Evolutionary conservation across 2,797 vertebrate species (phyloP).

Genomic region (Xenentodon cancila): DNA sequence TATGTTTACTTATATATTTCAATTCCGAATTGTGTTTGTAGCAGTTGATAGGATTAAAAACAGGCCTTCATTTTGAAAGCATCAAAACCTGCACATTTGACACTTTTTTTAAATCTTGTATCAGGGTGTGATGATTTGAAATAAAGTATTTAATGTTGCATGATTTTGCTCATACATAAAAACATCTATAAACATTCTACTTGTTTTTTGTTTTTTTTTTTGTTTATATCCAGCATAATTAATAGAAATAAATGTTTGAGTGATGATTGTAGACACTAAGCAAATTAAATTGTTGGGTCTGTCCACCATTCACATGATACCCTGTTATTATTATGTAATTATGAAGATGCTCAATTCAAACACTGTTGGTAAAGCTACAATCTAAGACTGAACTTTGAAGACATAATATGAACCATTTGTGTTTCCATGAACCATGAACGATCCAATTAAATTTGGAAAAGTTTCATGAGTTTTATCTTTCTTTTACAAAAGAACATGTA

Average conservation of each 20-base stretch:
- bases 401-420: not conserved
- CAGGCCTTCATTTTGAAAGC: conserved; percentile 59
- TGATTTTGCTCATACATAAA: conserved; percentile 17
- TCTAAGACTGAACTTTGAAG: conserved; percentile 4
- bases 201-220: conserved; percentile 14
- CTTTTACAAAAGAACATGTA: not conserved
- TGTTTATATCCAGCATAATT: conserved; percentile 3
- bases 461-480: not conserved
- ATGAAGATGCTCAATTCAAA: conserved; percentile 10
- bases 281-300: conserved; percentile 31
- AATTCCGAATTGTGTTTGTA: conserved; percentile 40
- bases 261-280: not conserved
- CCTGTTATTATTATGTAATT: no score
- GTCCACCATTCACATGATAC: not conserved
- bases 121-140: conserved; percentile 45
- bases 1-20: conserved; percentile 27
- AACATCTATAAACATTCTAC: not conserved
- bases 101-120: conserved; percentile 73
- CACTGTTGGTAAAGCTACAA: conserved; percentile 8
- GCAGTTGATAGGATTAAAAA: conserved; percentile 43
- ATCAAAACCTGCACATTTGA: conserved; percentile 77
- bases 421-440: not conserved
- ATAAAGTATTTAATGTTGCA: conserved; percentile 26
- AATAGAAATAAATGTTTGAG: not conserved
- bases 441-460: not conserved